A percentile compares a stretch with the other conserved stretches of the same genome.
Evolutionary conservation across 2,797 vertebrate species (phyloP).

Genomic region (Cebuella pygmaea): DNA sequence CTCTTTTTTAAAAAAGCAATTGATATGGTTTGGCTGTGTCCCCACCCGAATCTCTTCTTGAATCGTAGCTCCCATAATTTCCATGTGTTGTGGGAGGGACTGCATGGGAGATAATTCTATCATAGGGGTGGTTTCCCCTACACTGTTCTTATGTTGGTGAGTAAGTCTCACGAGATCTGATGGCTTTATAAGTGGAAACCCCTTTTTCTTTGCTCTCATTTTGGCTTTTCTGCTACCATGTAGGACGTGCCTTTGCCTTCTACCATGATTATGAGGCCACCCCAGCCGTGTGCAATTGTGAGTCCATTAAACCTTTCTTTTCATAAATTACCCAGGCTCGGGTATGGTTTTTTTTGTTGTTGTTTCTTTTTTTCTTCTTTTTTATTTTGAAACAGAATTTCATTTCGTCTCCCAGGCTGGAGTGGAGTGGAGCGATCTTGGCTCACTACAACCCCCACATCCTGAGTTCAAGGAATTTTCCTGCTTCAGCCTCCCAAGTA

Average conservation of each 20-base stretch:
- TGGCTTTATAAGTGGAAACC: not conserved
- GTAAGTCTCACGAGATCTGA: not conserved
- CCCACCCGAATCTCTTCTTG: not conserved
- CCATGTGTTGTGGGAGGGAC: not conserved
- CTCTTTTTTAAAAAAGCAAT: not conserved
- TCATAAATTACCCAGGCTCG: not conserved
- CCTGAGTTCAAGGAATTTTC: not conserved
- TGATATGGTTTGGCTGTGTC: not conserved
- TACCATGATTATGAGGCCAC: not conserved
- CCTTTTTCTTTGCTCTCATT: not conserved
- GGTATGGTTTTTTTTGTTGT: not conserved
- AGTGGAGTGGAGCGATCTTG: not conserved
- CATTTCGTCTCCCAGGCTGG: not conserved
- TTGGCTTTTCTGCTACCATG: not conserved
- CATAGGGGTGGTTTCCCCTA: not conserved
- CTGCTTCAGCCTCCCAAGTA: not conserved
- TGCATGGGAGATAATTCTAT: not conserved
- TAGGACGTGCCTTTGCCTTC: not conserved
- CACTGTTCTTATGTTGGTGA: not conserved
- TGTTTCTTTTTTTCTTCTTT: rapidly evolving
- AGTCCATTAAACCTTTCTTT: not conserved
- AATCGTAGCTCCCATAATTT: not conserved
- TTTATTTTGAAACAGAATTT: not conserved
- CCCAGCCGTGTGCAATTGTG: not conserved
- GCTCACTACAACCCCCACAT: not conserved